phyloP scores from a whole-genome alignment of 2,797 vertebrate genomes.

The Gobionotothen gibberifrons region DNA sequence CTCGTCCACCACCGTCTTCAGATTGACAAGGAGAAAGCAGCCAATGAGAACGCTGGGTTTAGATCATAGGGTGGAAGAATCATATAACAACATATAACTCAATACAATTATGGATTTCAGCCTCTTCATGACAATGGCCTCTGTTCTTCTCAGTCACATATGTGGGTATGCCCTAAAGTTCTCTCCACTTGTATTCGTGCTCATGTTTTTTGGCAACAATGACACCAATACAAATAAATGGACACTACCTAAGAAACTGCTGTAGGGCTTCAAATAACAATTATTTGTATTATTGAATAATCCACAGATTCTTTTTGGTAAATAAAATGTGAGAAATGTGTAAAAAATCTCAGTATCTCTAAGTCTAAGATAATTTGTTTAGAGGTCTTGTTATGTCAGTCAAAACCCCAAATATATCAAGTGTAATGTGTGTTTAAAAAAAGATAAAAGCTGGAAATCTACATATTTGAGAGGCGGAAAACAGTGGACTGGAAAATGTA shows the following conservation, averaged over 20 bases:
- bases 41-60: constrained; percentile 48
- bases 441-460: no score
- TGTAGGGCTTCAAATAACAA: background rate
- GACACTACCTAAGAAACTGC: constrained; percentile 23
- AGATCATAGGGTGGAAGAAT: constrained; percentile 34
- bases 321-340: no score
- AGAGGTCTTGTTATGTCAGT: no score
- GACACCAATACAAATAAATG: constrained; percentile 23
- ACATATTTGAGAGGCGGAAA: no score
- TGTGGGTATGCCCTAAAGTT: background rate
- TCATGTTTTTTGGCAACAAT: constrained; percentile 20
- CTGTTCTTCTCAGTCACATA: constrained; percentile 1
- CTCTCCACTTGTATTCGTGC: background rate
- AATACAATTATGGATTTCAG: constrained; percentile 22
- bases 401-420: no score
- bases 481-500: no score
- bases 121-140: no score
- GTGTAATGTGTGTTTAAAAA: no score
- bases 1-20: constrained; percentile 90
- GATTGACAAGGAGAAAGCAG: constrained; percentile 56
- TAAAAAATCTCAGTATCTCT: no score
- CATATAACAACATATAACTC: constrained; percentile 12
- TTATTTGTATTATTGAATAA: no score
- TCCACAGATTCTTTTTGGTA: no score
- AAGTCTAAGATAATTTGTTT: no score